These are phyloP conservation scores for Thalassoma bifasciatum DNA, from an alignment of 2,113 vertebrate genomes.

Conservation along the genomic window DNA sequence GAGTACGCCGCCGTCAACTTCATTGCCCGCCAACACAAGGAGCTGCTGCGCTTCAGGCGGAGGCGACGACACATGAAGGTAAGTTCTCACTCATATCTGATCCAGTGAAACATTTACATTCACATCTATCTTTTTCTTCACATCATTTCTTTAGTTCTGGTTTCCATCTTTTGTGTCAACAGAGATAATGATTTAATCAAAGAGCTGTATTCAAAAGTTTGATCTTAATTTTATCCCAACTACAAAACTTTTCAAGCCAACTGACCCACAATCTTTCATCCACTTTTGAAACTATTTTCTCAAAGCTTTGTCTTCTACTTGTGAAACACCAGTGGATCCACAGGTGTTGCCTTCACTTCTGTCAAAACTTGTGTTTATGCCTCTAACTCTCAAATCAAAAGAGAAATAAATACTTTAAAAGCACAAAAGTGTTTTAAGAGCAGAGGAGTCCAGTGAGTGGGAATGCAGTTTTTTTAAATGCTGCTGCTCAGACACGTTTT, in stretches of 20 bases:
- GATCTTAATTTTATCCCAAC: too few species aligned
- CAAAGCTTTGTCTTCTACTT: too few species aligned
- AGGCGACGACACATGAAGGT: slow-evolving; percentile 98
- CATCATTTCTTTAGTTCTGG: background rate
- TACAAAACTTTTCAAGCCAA: background rate
- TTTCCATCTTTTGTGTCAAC: too few species aligned
- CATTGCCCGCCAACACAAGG: slow-evolving; percentile 98
- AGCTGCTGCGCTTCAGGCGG: slow-evolving; percentile 96
- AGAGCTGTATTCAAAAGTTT: background rate
- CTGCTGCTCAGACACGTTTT: background rate
- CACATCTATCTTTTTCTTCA: background rate
- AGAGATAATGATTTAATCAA: background rate
- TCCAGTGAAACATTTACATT: background rate
- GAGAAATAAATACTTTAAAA: background rate
- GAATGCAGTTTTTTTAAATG: background rate
- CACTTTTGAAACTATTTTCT: background rate
- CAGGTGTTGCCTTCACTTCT: background rate
- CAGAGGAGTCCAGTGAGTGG: background rate
- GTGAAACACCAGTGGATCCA: too few species aligned
- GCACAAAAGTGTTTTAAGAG: background rate
- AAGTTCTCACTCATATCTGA: slow-evolving; percentile 18
- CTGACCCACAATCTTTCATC: too few species aligned
- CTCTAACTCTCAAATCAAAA: background rate
- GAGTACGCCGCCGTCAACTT: slow-evolving; percentile 99
- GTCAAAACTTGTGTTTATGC: background rate